phyloP scores from a whole-genome alignment of 2,888 invertebrate genomes.

The Andricus quercusramuli region DNA sequence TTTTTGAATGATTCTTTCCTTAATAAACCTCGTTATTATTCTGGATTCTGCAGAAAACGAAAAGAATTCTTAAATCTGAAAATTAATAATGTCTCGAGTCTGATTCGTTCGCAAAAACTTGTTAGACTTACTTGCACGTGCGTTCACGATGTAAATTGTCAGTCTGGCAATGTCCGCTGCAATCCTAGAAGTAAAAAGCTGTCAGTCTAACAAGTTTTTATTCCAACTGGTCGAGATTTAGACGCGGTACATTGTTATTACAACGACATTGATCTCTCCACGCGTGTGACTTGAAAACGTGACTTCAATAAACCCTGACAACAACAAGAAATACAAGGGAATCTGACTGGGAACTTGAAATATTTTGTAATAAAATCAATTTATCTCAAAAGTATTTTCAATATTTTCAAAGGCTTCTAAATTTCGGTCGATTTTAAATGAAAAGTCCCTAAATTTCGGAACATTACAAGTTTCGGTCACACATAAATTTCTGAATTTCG shows the following conservation, averaged over 20 bases:
- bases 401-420: too few species aligned
- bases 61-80: conserved; percentile 5
- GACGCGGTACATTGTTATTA: conserved; percentile 28
- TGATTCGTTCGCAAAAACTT: conserved; percentile 22
- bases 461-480: too few species aligned
- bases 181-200: conserved; percentile 26
- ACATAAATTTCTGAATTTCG: too few species aligned
- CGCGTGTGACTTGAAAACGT: conserved; percentile 25
- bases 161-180: conserved; percentile 30
- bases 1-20: background rate
- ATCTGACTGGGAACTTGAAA: background rate
- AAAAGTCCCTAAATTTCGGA: too few species aligned
- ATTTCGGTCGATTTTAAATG: too few species aligned
- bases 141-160: conserved; percentile 23
- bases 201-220: conserved; percentile 33
- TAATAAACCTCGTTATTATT: background rate
- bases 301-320: conserved; percentile 13
- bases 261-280: conserved; percentile 37
- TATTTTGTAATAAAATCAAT: background rate
- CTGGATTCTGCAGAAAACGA: background rate
- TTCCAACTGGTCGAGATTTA: conserved; percentile 16
- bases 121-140: conserved; percentile 26
- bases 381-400: background rate
- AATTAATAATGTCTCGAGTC: conserved; percentile 29
- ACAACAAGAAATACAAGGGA: background rate